Base-by-base conservation (phyloP, 2,888 invertebrate species). In the Clistopyga incitator region DNA sequence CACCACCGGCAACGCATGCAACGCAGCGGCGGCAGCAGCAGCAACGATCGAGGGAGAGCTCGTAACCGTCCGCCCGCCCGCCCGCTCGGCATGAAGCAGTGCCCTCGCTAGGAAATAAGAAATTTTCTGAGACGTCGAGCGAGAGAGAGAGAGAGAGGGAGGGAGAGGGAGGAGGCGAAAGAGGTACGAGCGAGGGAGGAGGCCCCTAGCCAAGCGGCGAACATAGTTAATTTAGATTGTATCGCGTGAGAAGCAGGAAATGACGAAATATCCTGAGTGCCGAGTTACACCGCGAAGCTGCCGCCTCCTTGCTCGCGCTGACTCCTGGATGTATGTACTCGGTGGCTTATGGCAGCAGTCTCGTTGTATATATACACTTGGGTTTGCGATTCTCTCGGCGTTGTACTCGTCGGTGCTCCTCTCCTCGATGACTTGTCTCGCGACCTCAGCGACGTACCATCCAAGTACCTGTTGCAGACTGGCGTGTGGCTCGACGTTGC, bases 181-280 rank as follows among this genome's bases (percentile, higher is more conserved):
- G 65, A 4, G 59, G 38, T 42, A 20, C 42, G 75, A 84, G 87
- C 84, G 88, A 86, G 88, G 88, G 92, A 91, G 92, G 91, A 91
- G 90, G 91, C 91, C 92, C 81, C 86, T 93, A 92, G 91, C 93
- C 92, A 90, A 92, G 93, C 92, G 92, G 93, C 92, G 92, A 93
- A 93, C 93, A 92, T 93, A 92, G 93, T 93, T 93, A 93, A 93
- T 93, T 93, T 93, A 93, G 93, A 93, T 93, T 93, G 93, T 93
- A 93, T 93, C 93, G 93, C 93, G 93, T 93, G 93, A 93, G 93
- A 93, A 93, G 92, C 93, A 93, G 93, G 93, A 93, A 93, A 93
- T 93, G 93, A 93, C 93, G 93, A 93, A 93, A 93, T 93, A 93
- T 93, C 93, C 93, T 93, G 93, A 92, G 92, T 91, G 91, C 92